These are phyloP conservation scores for Galerucella pusilla DNA, from an alignment of 2,888 invertebrate species.

Conservation along the genomic window DNA sequence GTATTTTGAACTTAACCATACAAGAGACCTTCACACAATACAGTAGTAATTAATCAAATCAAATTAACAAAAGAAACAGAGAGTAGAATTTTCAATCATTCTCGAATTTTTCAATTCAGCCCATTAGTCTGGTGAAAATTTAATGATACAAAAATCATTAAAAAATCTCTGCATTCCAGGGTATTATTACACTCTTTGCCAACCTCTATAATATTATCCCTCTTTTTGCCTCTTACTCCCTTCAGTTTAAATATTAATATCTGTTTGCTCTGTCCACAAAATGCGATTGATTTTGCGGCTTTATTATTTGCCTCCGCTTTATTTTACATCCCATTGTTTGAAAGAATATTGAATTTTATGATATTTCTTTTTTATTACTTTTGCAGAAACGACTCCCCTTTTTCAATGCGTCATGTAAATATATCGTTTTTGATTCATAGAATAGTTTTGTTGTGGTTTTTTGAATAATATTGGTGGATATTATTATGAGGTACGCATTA, in stretches of 20 bases:
- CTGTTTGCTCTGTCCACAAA: constrained; percentile 57
- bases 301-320: constrained; percentile 56
- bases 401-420: constrained; percentile 23
- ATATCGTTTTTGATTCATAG: constrained; percentile 20
- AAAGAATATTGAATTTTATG: constrained; percentile 51
- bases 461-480: constrained; percentile 19
- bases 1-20: too few species aligned
- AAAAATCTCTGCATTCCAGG: neutral
- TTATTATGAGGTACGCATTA: neutral
- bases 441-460: constrained; percentile 11
- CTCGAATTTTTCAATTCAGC: too few species aligned
- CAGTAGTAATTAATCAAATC: too few species aligned
- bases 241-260: constrained; percentile 55
- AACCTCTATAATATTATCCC: constrained; percentile 10
- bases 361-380: constrained; percentile 49
- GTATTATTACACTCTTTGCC: constrained; percentile 17
- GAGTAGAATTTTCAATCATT: too few species aligned
- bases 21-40: too few species aligned
- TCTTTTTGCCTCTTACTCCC: constrained; percentile 31
- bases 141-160: neutral
- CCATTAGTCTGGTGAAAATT: too few species aligned
- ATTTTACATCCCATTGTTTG: constrained; percentile 55
- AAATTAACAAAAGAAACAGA: too few species aligned
- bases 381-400: constrained; percentile 32
- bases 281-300: constrained; percentile 58